A percentile compares a stretch with the other conserved stretches of the same genome.
Evolutionary conservation across 2,113 vertebrate genomes (phyloP).

Genomic region (Crotalus tigris): DNA sequence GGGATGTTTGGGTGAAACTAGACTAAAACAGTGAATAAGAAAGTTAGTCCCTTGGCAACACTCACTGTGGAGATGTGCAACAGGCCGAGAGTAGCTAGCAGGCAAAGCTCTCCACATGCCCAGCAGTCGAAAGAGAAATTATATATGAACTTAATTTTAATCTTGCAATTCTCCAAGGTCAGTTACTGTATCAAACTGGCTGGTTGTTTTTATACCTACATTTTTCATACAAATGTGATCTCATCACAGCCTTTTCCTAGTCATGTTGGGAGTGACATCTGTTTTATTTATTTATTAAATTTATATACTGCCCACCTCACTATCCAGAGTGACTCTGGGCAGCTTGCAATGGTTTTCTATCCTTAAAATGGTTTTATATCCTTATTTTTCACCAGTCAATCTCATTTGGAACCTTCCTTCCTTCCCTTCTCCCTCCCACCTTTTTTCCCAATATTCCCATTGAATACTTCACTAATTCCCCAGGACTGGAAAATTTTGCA

Average conservation of each 20-base stretch:
- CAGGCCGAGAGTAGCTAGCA: background rate
- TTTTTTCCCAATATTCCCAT: background rate
- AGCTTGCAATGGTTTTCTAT: background rate
- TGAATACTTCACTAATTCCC: background rate
- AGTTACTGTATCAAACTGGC: background rate
- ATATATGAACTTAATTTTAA: conserved; percentile 51
- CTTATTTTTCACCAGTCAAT: background rate
- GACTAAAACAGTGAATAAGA: background rate
- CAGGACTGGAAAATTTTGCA: background rate
- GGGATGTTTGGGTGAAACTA: background rate
- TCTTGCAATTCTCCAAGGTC: background rate
- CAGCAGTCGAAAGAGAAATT: conserved; percentile 62
- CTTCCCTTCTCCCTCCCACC: background rate
- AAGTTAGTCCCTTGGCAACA: background rate
- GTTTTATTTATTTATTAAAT: background rate
- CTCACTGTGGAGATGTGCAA: background rate
- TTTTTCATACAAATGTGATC: background rate
- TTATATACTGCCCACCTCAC: background rate
- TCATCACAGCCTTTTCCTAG: background rate
- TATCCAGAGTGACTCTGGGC: background rate
- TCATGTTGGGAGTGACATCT: background rate
- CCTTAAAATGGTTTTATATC: background rate
- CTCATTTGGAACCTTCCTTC: background rate
- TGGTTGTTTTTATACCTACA: background rate
- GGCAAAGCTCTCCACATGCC: conserved; percentile 37